Conservation (phyloP, 2,797 vertebrate genomes). For the Spheniscus humboldti region DNA sequence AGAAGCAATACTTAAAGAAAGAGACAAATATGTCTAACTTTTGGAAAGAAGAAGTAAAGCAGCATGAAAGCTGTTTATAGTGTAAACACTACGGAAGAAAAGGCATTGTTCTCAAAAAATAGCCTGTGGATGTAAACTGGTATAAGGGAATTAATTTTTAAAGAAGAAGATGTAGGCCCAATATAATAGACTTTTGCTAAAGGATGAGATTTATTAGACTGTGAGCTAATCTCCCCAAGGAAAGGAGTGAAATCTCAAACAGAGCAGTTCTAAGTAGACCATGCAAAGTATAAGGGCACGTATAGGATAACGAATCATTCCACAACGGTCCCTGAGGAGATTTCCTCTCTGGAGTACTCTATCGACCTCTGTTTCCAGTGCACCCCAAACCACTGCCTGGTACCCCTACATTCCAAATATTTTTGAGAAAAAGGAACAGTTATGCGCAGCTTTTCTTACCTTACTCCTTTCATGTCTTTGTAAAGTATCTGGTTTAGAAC, state of each 20-base stretch:
- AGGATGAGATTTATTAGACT: slow-evolving; percentile 45
- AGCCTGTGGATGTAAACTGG: not conserved
- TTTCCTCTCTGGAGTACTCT: not conserved
- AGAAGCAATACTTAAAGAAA: not conserved
- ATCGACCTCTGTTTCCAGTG: not conserved
- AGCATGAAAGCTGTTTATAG: slow-evolving; percentile 4
- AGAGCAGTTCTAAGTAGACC: not conserved
- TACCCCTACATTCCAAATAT: not conserved
- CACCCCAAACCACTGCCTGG: not conserved
- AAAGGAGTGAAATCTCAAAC: not conserved
- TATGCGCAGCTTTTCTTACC: slow-evolving; percentile 62
- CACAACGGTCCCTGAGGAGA: not conserved
- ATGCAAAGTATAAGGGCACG: not conserved
- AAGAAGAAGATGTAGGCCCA: slow-evolving; percentile 5
- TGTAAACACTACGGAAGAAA: not conserved
- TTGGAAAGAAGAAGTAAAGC: not conserved
- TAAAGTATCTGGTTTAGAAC: slow-evolving; percentile 73
- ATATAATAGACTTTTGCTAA: not conserved
- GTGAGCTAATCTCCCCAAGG: slow-evolving; percentile 49
- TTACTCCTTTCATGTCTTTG: slow-evolving; percentile 76
- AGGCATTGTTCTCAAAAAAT: slow-evolving; percentile 14
- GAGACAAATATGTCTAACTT: not conserved
- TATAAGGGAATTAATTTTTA: slow-evolving; percentile 38
- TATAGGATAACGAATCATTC: not conserved
- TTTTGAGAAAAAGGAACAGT: not conserved